Evolutionary conservation across 2,113 vertebrate species (phyloP).

Genomic region (Felis chaus): DNA sequence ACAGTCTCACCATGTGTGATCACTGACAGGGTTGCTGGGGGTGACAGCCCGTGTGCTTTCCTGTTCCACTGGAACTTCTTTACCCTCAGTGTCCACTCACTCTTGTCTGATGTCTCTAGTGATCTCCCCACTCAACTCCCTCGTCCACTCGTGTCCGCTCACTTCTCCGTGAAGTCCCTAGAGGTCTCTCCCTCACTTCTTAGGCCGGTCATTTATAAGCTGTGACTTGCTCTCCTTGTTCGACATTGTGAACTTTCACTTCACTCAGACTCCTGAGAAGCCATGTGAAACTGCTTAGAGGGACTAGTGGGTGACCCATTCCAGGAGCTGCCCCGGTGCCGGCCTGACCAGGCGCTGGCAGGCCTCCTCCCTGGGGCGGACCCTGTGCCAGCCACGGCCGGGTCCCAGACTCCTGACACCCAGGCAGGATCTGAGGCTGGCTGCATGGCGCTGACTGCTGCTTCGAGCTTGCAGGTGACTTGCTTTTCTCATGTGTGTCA

Average conservation of each 20-base stretch:
- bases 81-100: not conserved
- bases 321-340: not conserved
- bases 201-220: not conserved
- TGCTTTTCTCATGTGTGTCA: conserved; percentile 59
- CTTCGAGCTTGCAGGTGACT: conserved; percentile 81
- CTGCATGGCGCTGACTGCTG: conserved; percentile 82
- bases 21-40: not conserved
- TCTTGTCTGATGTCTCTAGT: not conserved
- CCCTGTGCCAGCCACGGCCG: not conserved
- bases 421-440: conserved; percentile 59
- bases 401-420: not conserved
- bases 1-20: rapidly evolving
- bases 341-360: not conserved
- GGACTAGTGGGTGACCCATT: not conserved
- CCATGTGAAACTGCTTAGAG: not conserved
- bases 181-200: not conserved
- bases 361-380: not conserved
- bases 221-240: not conserved
- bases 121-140: not conserved
- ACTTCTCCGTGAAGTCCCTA: not conserved
- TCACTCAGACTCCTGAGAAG: not conserved
- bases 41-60: not conserved
- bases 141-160: not conserved
- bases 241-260: not conserved
- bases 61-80: not conserved